Base-by-base conservation (phyloP, 2,113 vertebrate species). In the Vulpes ferrilata region DNA sequence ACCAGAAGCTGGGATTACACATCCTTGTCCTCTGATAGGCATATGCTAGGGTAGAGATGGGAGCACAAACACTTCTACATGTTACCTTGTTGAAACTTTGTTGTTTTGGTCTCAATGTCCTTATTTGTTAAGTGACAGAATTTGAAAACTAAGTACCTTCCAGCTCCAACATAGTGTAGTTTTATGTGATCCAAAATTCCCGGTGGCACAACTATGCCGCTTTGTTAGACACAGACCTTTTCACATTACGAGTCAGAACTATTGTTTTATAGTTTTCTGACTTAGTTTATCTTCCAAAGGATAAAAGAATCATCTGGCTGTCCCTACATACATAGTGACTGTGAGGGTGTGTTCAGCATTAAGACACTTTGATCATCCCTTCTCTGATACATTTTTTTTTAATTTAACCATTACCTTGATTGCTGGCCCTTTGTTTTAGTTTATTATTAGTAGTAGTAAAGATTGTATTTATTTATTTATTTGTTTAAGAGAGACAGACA, bases 1-100 rank as follows among this genome's bases (percentile, higher is more conserved):
- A n/a, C 13, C 48, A 65, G 67, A 23, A 79, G 15, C 3, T 48
- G 25, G 84, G 20, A 86, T 17, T 76, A 15, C 0, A 43, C 0
- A 43, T 17, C 17, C 1, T 81, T 90, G 8, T n/a, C 27, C 9
- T 81, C 7, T 57, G 2, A 15, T 1, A 53, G 20, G 64, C 23
- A 43, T 48, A 22, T 12, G 0, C 2, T 30, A 59, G 5, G 32
- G 3, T 25, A 23, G 55, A 78, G 3, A 55, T 0, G 0, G 51
- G 7, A 64, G 1, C 0, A 1, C 15, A 10, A 69, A 73, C 4
- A 25, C 1, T 2, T 83, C n/a, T 74, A 11, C 1, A 0, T 51
- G n/a, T 71, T 30, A 32, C n/a, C 3, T 78, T 60, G 32, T 71
- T 20, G 23, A 90, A 62, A 71, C 22, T 62, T 85, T 43, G 25